These are phyloP conservation scores for Pseudococcus viburni DNA, from an alignment of 2,888 invertebrate genomes.

Conservation along the genomic window DNA sequence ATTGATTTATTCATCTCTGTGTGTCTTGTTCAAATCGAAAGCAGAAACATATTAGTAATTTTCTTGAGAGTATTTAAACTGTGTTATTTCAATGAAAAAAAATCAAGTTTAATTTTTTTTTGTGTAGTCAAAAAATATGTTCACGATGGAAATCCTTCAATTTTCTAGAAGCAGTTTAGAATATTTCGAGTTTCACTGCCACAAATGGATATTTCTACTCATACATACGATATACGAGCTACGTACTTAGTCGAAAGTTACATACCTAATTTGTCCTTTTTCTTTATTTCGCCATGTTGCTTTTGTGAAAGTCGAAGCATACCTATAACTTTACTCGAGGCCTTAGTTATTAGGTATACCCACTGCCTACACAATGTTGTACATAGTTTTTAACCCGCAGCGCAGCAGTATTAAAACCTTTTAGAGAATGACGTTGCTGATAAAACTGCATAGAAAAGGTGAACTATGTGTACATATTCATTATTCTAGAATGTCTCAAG, in stretches of 20 bases:
- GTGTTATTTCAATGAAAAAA: no score
- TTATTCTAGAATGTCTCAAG: constrained; percentile 22
- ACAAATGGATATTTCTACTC: no score
- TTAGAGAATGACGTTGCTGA: constrained; percentile 10
- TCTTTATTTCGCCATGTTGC: neutral
- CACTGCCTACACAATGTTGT: neutral
- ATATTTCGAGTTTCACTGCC: no score
- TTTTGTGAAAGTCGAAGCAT: neutral
- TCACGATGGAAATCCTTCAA: no score
- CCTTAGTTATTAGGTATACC: neutral
- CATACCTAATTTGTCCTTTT: neutral
- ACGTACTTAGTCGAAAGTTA: neutral
- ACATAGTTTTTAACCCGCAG: neutral
- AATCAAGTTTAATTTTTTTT: no score
- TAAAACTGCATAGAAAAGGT: constrained; percentile 17
- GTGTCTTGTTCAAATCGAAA: no score
- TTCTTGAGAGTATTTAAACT: no score
- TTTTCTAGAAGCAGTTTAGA: no score
- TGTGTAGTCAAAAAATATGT: no score
- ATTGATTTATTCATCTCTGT: no score
- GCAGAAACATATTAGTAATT: no score
- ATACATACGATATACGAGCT: no score
- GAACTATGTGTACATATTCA: neutral
- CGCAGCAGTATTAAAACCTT: constrained; percentile 10
- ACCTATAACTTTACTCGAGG: neutral